Percentiles rank a stretch among this genome's conserved stretches.
Conservation (phyloP, 1,140 invertebrate species). For the Copidosoma floridanum region DNA sequence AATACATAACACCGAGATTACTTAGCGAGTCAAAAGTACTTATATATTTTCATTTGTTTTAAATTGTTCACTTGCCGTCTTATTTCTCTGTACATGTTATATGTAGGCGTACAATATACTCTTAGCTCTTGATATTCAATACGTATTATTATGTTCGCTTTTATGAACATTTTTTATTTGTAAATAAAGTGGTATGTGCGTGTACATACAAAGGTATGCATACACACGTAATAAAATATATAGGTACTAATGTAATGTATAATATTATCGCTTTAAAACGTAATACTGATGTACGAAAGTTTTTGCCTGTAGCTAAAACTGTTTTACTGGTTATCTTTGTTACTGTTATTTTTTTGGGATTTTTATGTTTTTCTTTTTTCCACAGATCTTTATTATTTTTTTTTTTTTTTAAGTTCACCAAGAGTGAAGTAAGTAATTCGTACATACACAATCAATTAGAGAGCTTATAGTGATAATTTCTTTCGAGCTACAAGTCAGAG, state of each 20-base stretch:
- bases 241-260: slow-evolving; percentile 49
- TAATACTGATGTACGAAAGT: slow-evolving; percentile 52
- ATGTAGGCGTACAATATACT: slow-evolving; percentile 26
- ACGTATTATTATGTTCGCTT: slow-evolving; percentile 24
- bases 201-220: slow-evolving; percentile 6
- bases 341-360: too few species aligned
- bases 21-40: slow-evolving; percentile 26
- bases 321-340: slow-evolving; percentile 13
- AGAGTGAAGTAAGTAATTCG: too few species aligned
- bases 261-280: slow-evolving; percentile 47
- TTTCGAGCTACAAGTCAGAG: too few species aligned
- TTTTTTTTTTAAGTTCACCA: slow-evolving; percentile 6
- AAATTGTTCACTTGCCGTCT: background rate
- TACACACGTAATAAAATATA: slow-evolving; percentile 44
- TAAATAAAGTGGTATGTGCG: slow-evolving; percentile 42
- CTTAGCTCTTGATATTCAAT: slow-evolving; percentile 20
- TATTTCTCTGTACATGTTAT: slow-evolving; percentile 17
- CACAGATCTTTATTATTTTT: slow-evolving; percentile 9
- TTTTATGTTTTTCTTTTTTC: too few species aligned
- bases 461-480: too few species aligned
- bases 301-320: slow-evolving; percentile 39
- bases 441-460: too few species aligned
- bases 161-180: slow-evolving; percentile 40
- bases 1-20: slow-evolving; percentile 29
- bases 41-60: slow-evolving; percentile 15